Evolutionary conservation across 1,140 invertebrate species (phyloP).

Genomic region (Philopotamus ludificatus): DNA sequence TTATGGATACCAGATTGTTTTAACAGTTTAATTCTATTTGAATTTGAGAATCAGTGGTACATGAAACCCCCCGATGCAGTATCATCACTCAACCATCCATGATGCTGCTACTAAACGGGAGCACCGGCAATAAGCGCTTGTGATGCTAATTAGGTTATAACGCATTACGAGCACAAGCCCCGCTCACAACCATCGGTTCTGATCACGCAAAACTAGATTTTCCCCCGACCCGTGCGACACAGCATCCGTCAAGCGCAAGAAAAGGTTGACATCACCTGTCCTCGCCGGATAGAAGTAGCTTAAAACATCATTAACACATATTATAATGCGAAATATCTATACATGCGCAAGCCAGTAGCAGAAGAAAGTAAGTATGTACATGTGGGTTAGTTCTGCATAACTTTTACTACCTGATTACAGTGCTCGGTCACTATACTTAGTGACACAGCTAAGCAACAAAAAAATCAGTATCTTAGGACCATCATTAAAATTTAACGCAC

Average conservation of each 20-base stretch:
- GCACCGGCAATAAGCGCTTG: background rate
- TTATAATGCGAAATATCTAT: background rate
- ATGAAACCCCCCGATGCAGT: background rate
- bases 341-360: conserved; percentile 6
- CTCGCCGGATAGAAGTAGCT: background rate
- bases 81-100: background rate
- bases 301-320: conserved; percentile 13
- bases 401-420: conserved; percentile 22
- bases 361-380: conserved; percentile 19
- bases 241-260: background rate
- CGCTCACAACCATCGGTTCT: background rate
- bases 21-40: too few relatives aligned
- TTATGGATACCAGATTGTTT: too few relatives aligned
- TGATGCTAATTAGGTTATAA: conserved; percentile 23
- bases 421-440: background rate
- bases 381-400: conserved; percentile 24
- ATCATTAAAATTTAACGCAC: too few relatives aligned
- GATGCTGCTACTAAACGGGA: conserved; percentile 2
- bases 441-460: background rate
- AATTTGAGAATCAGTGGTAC: background rate
- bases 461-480: too few relatives aligned
- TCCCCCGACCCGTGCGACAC: background rate
- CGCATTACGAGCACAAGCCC: conserved; percentile 10
- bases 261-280: background rate
- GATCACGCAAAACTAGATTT: background rate